Percentiles rank a stretch among this genome's conserved stretches.
Conservation (phyloP, 2,888 invertebrate genomes). For the Phaonia tiefii region DNA sequence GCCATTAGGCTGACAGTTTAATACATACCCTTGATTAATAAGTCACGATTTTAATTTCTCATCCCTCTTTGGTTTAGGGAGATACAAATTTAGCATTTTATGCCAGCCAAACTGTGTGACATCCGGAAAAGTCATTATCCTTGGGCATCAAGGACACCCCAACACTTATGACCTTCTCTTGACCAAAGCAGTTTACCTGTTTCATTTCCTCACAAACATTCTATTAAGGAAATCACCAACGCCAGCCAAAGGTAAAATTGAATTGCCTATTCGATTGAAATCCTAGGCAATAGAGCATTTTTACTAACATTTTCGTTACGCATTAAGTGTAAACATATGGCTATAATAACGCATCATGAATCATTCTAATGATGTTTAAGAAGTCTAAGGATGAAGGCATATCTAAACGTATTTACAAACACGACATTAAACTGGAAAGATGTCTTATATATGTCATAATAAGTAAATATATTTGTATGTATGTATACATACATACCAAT, state of each 20-base stretch:
- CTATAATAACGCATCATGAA: conserved; percentile 44
- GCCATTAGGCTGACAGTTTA: too few relatives aligned
- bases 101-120: not conserved
- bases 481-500: not conserved
- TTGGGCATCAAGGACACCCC: not conserved
- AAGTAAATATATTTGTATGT: not conserved
- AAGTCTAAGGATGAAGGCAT: not conserved
- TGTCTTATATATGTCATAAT: conserved; percentile 10
- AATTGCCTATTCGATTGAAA: conserved; percentile 1
- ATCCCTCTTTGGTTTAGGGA: not conserved
- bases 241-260: not conserved
- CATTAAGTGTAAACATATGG: conserved; percentile 40
- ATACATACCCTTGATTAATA: not conserved
- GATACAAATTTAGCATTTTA: not conserved
- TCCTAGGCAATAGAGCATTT: not conserved
- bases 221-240: conserved; percentile 22
- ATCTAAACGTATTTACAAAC: not conserved
- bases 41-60: conserved; percentile 33
- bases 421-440: not conserved
- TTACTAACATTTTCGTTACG: not conserved
- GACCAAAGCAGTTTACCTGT: conserved; percentile 22
- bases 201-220: conserved; percentile 18
- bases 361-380: conserved; percentile 29
- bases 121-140: not conserved
- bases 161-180: not conserved